A percentile compares a stretch with the other conserved stretches of the same genome.
Conservation (phyloP, 2,888 invertebrate species). For the Chymomyza fuscimana region DNA sequence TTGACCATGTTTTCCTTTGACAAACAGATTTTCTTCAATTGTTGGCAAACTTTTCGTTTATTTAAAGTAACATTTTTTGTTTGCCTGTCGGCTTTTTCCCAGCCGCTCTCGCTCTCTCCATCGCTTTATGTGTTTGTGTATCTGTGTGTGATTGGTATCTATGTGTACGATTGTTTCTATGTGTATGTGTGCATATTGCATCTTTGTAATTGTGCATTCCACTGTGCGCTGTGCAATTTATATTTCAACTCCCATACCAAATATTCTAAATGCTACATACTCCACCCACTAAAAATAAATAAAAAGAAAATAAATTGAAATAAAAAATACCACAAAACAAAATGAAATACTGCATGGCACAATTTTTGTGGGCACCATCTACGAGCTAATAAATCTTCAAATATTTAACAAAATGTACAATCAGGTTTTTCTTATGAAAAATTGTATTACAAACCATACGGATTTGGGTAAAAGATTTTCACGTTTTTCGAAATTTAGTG, state of each 20-base stretch:
- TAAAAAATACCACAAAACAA: constrained; percentile 23
- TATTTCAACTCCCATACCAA: constrained; percentile 33
- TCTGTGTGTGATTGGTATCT: constrained; percentile 6
- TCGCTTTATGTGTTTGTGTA: background rate
- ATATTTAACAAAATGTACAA: constrained; percentile 37
- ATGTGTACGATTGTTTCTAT: background rate
- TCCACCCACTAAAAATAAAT: constrained; percentile 5
- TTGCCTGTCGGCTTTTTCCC: background rate
- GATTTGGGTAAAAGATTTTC: no score
- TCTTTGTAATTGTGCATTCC: constrained; percentile 43
- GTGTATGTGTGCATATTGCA: background rate
- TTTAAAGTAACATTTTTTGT: background rate
- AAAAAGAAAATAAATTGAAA: constrained; percentile 22
- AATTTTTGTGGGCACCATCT: background rate
- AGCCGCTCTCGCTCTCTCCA: background rate
- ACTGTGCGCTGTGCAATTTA: constrained; percentile 43
- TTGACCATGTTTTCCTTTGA: background rate
- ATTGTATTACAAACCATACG: no score
- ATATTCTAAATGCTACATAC: constrained; percentile 28
- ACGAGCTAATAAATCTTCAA: constrained; percentile 43
- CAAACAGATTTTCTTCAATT: background rate
- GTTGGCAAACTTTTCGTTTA: background rate
- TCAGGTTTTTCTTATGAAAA: no score
- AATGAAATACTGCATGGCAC: background rate
- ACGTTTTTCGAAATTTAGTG: no score